Evolutionary conservation across 2,113 vertebrate genomes (phyloP), one percentile per base, ranked within the genome.

Genomic region (Suncus etruscus): DNA sequence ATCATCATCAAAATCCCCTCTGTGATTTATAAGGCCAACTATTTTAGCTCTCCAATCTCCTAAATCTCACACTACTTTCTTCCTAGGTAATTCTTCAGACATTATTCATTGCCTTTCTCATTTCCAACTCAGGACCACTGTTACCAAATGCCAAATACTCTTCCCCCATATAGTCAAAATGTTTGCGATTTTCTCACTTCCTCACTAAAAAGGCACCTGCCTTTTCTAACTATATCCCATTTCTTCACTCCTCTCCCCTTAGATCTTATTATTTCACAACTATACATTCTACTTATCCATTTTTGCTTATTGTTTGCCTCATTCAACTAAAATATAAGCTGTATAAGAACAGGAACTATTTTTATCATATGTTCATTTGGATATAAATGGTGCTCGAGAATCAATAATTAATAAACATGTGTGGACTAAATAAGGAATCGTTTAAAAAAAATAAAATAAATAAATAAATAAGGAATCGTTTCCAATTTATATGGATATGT

Each of bases 191-290:
- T 25, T 78, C 66, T 86, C n/a, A 50, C 39, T 45, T 14, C 50
- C 32, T 86, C 29, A 45, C 11, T 83, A 24, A 84, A 94, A 85
- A 27, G 51, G 11, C 73, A 45, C 75, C 61, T 70, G 8, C 63
- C 31, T 29, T 83, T 82, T 32, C 51, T 83, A 47, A 47, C 84
- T 63, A 75, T 74, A 70, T 51, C 12, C 20, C 47, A 68, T 75
- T 90, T 84, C 80, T 84, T 87, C 86, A 65, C 32, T 83, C 32
- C 82, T 82, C 81, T 47, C 1, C 20, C n/a, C n/a, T 74, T 76
- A 70, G 0, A 72, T 75, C 50, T 87, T 68, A 70, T n/a, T 90
- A 75, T 31, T 91, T 90, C 83, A 78, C 39, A 83, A 72, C n/a
- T 84, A 48, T 65, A 48, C 47, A 45, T 63, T 76, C 39, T 83